phyloP scores from a whole-genome alignment of 2,113 vertebrate species.

The Nothocercus nigrocapillus region DNA sequence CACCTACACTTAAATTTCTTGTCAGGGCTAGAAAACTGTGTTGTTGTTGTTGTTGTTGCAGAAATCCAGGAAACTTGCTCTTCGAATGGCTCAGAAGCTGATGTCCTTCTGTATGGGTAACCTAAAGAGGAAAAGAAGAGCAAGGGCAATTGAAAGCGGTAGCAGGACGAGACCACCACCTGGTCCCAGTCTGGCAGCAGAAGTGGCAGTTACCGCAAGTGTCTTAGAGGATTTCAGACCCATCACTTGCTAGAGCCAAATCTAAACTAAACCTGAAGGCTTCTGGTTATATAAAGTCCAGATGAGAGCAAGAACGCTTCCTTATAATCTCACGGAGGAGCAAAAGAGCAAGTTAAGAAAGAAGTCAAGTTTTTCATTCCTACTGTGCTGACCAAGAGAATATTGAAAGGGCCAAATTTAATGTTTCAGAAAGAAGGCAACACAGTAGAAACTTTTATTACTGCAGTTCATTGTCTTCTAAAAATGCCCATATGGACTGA shows the following conservation, averaged over 20 bases:
- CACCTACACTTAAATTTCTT: not conserved
- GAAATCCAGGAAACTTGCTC: not conserved
- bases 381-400: not conserved
- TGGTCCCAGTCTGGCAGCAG: not conserved
- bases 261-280: not conserved
- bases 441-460: not conserved
- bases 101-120: fast-evolving
- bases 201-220: not conserved
- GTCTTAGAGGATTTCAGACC: not conserved
- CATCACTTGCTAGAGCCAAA: not conserved
- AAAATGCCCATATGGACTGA: not conserved
- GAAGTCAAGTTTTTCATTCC: not conserved
- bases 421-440: not conserved
- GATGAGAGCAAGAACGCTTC: not conserved
- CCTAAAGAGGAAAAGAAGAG: not conserved
- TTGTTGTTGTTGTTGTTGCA: not conserved
- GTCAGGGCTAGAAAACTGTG: not conserved
- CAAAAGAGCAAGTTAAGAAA: not conserved
- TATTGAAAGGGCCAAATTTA: not conserved
- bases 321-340: not conserved
- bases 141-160: not conserved
- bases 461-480: not conserved
- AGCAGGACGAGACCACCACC: not conserved
- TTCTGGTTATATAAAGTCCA: not conserved
- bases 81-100: not conserved